A percentile compares a stretch with the other conserved stretches of the same genome.
Conservation (phyloP, 2,113 vertebrate genomes). For the Eurypyga helias region DNA sequence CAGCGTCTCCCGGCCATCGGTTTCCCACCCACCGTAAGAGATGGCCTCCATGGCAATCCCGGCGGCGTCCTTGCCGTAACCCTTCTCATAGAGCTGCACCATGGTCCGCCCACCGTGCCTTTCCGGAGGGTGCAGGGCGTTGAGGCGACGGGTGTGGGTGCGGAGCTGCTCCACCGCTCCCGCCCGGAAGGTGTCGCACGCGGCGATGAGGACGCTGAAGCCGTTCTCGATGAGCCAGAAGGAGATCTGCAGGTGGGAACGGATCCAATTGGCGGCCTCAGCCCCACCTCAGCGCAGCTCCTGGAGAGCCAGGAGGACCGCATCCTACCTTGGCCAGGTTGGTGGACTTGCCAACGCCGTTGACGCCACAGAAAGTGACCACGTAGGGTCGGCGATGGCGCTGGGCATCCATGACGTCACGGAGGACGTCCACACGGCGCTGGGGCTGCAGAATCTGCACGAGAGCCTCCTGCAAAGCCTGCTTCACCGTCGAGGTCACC, state of each 20-base stretch:
- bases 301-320: rapidly evolving
- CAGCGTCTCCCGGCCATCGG: rapidly evolving
- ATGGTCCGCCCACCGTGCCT: slow-evolving; percentile 80
- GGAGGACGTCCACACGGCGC: slow-evolving; percentile 91
- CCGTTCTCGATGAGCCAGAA: slow-evolving; percentile 97
- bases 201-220: slow-evolving; percentile 94
- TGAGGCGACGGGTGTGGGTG: slow-evolving; percentile 93
- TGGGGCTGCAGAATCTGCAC: slow-evolving; percentile 98
- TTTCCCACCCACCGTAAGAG: slow-evolving; percentile 81
- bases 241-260: slow-evolving; percentile 81
- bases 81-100: slow-evolving; percentile 97
- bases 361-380: slow-evolving; percentile 95
- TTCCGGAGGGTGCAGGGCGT: slow-evolving; percentile 89
- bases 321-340: slow-evolving; percentile 91
- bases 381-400: slow-evolving; percentile 89
- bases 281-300: rapidly evolving
- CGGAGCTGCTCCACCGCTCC: slow-evolving; percentile 97
- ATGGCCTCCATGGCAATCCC: slow-evolving; percentile 99
- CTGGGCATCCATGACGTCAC: slow-evolving; percentile 94
- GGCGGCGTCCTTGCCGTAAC: slow-evolving; percentile 96
- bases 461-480: slow-evolving; percentile 94
- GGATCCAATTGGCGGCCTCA: rapidly evolving
- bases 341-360: slow-evolving; percentile 96
- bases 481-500: slow-evolving; percentile 95
- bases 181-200: slow-evolving; percentile 95